These are phyloP conservation scores for Kuschelorhynchus macadamiae DNA, from an alignment of 2,888 invertebrate species.

Conservation along the genomic window DNA sequence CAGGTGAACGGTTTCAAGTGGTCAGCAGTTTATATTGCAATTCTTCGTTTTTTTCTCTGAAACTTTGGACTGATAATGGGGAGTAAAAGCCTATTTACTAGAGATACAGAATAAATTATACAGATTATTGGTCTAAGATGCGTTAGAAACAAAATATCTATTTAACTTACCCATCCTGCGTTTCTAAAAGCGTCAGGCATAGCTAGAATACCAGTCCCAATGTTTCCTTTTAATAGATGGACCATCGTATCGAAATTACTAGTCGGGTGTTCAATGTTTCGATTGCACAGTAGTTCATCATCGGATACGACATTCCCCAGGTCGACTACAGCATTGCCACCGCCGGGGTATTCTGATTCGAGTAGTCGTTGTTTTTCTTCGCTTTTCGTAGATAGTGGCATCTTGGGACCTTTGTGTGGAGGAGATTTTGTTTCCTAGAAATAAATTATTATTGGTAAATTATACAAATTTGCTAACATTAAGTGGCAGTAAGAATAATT, in stretches of 20 bases:
- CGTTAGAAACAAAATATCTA: too few relatives aligned
- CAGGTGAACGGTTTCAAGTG: too few relatives aligned
- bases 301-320: slow-evolving; percentile 52
- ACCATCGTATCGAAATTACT: slow-evolving; percentile 85
- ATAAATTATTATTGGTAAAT: neutral
- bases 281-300: slow-evolving; percentile 75
- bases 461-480: too few relatives aligned
- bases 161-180: slow-evolving; percentile 77
- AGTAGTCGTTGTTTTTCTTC: slow-evolving; percentile 82
- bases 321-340: slow-evolving; percentile 55
- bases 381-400: slow-evolving; percentile 57
- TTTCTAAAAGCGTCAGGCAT: slow-evolving; percentile 96
- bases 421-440: slow-evolving; percentile 8
- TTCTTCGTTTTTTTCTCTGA: too few relatives aligned
- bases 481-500: too few relatives aligned
- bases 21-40: too few relatives aligned
- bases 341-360: slow-evolving; percentile 65
- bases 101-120: too few relatives aligned
- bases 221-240: slow-evolving; percentile 75
- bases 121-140: too few relatives aligned
- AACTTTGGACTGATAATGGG: too few relatives aligned
- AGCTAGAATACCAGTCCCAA: slow-evolving; percentile 94
- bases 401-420: slow-evolving; percentile 14
- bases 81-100: too few relatives aligned
- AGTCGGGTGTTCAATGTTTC: slow-evolving; percentile 83